Base-by-base conservation (phyloP, 2,797 vertebrate genomes). In the Amniataba percoides region DNA sequence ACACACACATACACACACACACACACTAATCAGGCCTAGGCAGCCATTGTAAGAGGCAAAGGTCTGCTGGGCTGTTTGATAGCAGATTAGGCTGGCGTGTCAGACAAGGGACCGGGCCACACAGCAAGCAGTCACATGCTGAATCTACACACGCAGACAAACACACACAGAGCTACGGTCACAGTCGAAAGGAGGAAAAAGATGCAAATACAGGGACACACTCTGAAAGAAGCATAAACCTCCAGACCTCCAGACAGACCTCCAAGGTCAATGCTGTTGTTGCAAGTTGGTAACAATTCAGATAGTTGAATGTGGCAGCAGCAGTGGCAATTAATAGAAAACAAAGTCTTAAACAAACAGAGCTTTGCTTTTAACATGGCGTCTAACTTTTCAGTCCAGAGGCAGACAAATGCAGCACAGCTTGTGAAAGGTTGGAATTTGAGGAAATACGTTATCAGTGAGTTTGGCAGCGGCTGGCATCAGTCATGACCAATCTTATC, bases 81-180 rank as follows among this genome's bases (percentile, higher is more conserved):
- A 87, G 85, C 83, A 92, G 92, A 91, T 94, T 94, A 93, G 81
- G 78, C 62, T 78, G 76, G 21, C 25, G 3, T 84, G 82, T 86
- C 81, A 81, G 84, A 80, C 81, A 68, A 62, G 84, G 78, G 70
- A 77, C 71, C 52, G 62, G 90, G 81, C 85, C 90, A 90, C 92
- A 90, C 89, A 89, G 74, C 63, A 86, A 61, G 81, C 52, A 67
- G 90, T 92, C 90, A 90, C 91, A 93, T 92, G 91, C 75, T 91
- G 68, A 74, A 63, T 78, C 68, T 48, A 60, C 70, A 71, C 76
- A 36, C 62, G 57, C 40, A 63, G 25, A 66, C 27, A 27, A 18
- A 65, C 21, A 58, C 55, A 39, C 67, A 45, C 36, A 7, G 34
- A 36, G 27, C 27, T 31, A 31, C 16, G 66, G 40, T 40, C 70